Conservation (phyloP, 1,140 invertebrate genomes). For the Phortica variegata region DNA sequence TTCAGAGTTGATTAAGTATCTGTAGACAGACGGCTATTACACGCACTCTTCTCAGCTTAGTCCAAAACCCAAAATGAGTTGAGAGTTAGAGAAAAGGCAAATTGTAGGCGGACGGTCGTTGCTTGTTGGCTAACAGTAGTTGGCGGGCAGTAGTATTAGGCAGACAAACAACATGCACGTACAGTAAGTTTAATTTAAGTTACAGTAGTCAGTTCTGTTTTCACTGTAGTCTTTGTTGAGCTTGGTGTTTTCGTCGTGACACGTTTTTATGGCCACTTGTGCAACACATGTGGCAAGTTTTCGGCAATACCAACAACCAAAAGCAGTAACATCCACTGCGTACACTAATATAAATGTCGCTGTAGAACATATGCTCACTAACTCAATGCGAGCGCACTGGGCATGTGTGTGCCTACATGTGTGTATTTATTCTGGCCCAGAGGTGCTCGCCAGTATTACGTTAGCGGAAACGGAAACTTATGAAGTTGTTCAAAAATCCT, state of each 20-base stretch:
- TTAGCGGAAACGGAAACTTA: conserved; percentile 19
- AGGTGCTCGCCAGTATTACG: conserved; percentile 1
- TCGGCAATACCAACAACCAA: conserved; percentile 3
- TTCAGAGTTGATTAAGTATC: conserved; percentile 49
- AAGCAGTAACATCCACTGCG: conserved; percentile 11
- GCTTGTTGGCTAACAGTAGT: conserved; percentile 14
- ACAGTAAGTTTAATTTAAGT: conserved; percentile 42
- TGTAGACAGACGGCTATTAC: conserved; percentile 44
- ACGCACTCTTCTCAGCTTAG: conserved; percentile 20
- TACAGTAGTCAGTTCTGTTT: conserved; percentile 23
- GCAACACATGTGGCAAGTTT: conserved; percentile 26
- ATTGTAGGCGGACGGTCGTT: neutral
- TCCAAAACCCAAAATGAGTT: neutral
- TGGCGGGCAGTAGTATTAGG: conserved; percentile 19
- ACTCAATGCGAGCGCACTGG: conserved; percentile 5
- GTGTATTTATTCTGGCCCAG: neutral
- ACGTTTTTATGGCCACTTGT: conserved; percentile 39
- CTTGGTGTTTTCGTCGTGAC: conserved; percentile 19
- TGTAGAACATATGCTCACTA: neutral
- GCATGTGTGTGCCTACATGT: neutral
- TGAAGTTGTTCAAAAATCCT: conserved; percentile 34
- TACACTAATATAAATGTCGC: conserved; percentile 13
- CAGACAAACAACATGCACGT: conserved; percentile 30
- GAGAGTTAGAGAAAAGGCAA: neutral
- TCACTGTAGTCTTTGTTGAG: conserved; percentile 37